Evolutionary conservation across 2,113 vertebrate genomes (phyloP), one percentile per base, ranked within the genome.

Genomic region (Alexandromys fortis): DNA sequence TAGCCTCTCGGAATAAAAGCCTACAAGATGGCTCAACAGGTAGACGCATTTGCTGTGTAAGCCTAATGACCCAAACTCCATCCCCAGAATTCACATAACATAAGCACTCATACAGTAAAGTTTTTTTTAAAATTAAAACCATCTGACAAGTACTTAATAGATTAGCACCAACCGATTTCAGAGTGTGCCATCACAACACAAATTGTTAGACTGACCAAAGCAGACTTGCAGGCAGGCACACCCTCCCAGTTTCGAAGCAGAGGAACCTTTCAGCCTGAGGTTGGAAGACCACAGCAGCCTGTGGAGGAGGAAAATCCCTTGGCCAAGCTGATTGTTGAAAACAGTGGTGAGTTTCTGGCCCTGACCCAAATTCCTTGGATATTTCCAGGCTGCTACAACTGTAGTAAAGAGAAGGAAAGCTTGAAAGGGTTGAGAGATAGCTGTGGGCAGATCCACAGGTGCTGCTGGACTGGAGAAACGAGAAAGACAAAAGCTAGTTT

Each of bases 221-320:
- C 47, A 10, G 45, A 68, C 10, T 8, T 12, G 13, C 21, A 88
- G 63, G 22, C 79, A 65, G 63, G 22, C 75, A 65, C 7, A 12
- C 33, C 55, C 22, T 86, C 30, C 35, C 28, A 26, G 55, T 76
- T 90, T 55, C 33, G 16, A 1, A 90, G 68, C 55, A 42, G 21
- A 81, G n/a, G 11, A 12, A 11, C 12, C 35, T 89, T 90, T 33
- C 67, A 87, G 83, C 83, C 67, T 3, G 52, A 87, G 61, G 47
- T 47, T 92, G 47, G 0, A 28, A 90, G 63, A 78, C 63, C 70
- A 87, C 63, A 94, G 42, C 16, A 91, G 24, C 30, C 42, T 58
- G 24, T 47, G 78, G 70, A 93, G 22, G 94, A 49, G 87, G 75
- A 87, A 95, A 93, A 87, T 73, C 89, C 67, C 52, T 78, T 22